These are phyloP conservation scores for Falcunculus frontatus DNA, from an alignment of 2,113 vertebrate species.

Conservation along the genomic window DNA sequence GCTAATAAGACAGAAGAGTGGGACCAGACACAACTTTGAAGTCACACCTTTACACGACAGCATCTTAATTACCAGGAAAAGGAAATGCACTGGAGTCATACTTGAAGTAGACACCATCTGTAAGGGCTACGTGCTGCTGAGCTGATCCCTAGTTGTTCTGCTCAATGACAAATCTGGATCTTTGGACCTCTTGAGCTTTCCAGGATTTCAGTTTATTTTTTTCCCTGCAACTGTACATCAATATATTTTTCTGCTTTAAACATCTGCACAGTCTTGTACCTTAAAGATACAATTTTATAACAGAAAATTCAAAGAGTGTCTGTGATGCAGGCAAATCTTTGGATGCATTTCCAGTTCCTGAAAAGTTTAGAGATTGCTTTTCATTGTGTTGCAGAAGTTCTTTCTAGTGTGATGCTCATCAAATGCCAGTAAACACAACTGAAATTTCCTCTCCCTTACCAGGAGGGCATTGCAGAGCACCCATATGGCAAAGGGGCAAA, in stretches of 20 bases:
- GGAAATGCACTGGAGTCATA: not conserved
- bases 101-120: not conserved
- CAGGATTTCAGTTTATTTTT: not conserved
- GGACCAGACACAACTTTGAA: not conserved
- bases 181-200: not conserved
- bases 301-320: not conserved
- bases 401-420: not conserved
- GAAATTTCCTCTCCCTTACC: not conserved
- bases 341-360: not conserved
- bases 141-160: not conserved
- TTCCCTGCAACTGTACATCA: not conserved
- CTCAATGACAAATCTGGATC: not conserved
- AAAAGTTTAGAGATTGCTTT: not conserved
- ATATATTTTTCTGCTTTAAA: not conserved
- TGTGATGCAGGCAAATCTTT: not conserved
- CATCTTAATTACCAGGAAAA: not conserved
- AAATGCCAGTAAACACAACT: not conserved
- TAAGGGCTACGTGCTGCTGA: not conserved
- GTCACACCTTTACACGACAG: not conserved
- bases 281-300: not conserved
- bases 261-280: not conserved
- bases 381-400: not conserved
- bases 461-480: accelerated
- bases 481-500: not conserved
- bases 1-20: not conserved